phyloP scores from a whole-genome alignment of 2,113 vertebrate genomes.

The Cervus canadensis region DNA sequence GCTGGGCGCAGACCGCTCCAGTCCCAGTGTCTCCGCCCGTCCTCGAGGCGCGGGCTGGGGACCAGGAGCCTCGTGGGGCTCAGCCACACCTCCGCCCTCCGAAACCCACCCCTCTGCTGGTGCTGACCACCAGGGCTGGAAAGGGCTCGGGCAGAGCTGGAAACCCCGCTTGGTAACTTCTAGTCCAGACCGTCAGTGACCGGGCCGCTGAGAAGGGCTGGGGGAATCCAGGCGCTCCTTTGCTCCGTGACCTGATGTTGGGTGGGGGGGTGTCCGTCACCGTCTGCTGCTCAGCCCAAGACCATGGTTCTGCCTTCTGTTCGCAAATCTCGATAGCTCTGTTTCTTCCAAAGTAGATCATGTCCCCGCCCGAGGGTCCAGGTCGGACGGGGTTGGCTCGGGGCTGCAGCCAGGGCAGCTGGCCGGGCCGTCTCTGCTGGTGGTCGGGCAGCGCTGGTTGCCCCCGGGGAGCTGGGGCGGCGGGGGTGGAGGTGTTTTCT shows the following conservation, averaged over 20 bases:
- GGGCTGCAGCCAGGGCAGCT: constrained; percentile 39
- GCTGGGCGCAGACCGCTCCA: background rate
- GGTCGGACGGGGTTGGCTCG: constrained; percentile 37
- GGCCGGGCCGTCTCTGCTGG: constrained; percentile 57
- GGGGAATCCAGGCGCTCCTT: constrained; percentile 51
- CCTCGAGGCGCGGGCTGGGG: fast-evolving
- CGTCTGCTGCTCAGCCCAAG: constrained; percentile 53
- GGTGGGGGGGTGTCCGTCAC: constrained; percentile 44
- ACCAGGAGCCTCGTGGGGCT: background rate
- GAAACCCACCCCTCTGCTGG: background rate
- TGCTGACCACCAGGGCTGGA: background rate
- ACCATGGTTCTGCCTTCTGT: constrained; percentile 76
- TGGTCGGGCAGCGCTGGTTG: constrained; percentile 56
- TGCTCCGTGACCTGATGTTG: background rate
- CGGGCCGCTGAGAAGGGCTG: constrained; percentile 45
- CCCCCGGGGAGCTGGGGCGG: constrained; percentile 53
- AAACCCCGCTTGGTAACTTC: constrained; percentile 23
- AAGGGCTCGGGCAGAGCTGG: constrained; percentile 59
- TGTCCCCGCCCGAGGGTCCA: constrained; percentile 66
- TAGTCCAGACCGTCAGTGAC: constrained; percentile 28
- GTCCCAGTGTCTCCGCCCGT: background rate
- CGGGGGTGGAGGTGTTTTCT: background rate
- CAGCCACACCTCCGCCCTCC: background rate
- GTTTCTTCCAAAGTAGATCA: constrained; percentile 65
- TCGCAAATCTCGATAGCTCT: constrained; percentile 58